Evolutionary conservation across 2,113 vertebrate species (phyloP).

Genomic region (Syngnathus typhle): DNA sequence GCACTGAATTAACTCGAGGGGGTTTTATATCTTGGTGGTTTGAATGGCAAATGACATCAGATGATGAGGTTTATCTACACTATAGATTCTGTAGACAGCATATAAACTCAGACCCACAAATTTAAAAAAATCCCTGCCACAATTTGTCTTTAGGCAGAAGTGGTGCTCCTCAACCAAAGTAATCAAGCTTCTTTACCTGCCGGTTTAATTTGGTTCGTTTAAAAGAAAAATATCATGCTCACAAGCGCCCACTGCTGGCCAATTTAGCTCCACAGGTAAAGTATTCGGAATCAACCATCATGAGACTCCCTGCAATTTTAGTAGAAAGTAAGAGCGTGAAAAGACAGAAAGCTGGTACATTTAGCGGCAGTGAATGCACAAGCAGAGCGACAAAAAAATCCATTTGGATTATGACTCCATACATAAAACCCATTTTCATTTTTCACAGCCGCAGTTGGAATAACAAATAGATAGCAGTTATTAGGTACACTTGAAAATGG

Average conservation of each 20-base stretch:
- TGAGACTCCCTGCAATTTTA: not conserved
- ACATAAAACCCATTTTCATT: conserved; percentile 75
- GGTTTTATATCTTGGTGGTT: too few species aligned
- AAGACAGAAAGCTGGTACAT: not conserved
- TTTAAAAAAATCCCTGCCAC: too few species aligned
- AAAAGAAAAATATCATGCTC: not conserved
- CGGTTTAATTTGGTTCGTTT: too few species aligned
- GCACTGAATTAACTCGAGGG: too few species aligned
- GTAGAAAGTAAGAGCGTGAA: not conserved
- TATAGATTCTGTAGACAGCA: too few species aligned
- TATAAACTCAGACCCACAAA: too few species aligned
- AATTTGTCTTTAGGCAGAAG: too few species aligned
- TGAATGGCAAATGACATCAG: too few species aligned
- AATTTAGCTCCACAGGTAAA: conserved; percentile 2
- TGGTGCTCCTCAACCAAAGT: too few species aligned
- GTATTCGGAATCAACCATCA: not conserved
- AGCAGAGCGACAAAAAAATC: conserved; percentile 51
- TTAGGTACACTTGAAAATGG: too few species aligned
- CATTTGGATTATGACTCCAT: conserved; percentile 73
- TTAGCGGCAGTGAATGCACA: conserved; percentile 44
- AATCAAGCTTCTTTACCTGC: too few species aligned
- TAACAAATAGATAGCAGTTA: conserved; percentile 65
- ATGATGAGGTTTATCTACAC: too few species aligned
- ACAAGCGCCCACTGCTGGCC: conserved; percentile 39
- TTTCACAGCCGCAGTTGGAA: conserved; percentile 60